Evolutionary conservation across 2,113 vertebrate species (phyloP).

Genomic region (Eupsittula cactorum): DNA sequence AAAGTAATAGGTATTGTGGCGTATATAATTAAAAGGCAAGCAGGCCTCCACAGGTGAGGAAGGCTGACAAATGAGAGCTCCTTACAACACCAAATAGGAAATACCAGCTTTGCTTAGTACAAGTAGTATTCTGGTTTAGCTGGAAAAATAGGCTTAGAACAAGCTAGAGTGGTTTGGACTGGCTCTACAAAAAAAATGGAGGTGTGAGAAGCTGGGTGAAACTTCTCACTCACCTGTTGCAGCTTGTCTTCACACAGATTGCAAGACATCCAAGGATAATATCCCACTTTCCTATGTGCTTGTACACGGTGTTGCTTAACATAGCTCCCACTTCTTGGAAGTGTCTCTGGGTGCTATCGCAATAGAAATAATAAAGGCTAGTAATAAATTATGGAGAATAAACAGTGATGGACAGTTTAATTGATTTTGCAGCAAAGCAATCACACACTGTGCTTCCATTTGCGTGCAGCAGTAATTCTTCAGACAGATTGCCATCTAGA

Average conservation of each 20-base stretch:
- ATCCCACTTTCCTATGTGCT: not conserved
- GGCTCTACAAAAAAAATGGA: not conserved
- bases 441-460: not conserved
- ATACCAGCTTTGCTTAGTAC: not conserved
- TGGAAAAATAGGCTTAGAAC: constrained; percentile 14
- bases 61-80: not conserved
- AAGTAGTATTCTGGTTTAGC: constrained; percentile 5
- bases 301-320: not conserved
- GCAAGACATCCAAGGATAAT: not conserved
- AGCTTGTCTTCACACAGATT: not conserved
- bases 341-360: not conserved
- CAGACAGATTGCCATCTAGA: not conserved
- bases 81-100: not conserved
- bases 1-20: not conserved
- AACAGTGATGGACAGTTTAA: not conserved
- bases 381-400: not conserved
- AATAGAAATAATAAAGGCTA: not conserved
- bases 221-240: not conserved
- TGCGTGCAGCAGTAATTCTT: not conserved
- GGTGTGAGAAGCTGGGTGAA: not conserved
- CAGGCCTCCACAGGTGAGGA: not conserved
- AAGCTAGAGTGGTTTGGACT: not conserved
- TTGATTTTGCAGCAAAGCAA: not conserved
- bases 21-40: not conserved
- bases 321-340: not conserved